Base-by-base conservation (phyloP, 2,888 invertebrate genomes). In the Teleogryllus oceanicus region DNA sequence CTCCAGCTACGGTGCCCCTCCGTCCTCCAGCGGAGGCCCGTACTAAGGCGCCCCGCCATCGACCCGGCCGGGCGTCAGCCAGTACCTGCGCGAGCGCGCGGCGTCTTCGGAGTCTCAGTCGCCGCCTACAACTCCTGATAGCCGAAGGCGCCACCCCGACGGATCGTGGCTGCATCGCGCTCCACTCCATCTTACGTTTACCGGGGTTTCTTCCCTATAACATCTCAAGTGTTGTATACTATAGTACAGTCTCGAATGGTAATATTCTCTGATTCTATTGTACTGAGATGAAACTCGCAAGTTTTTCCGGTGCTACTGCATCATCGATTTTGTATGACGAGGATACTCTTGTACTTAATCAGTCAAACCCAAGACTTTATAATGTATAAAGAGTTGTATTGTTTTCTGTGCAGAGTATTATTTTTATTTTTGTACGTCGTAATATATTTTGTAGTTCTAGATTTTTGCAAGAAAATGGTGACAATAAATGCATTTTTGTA, bases 401-500 rank as follows among this genome's bases (percentile, higher is more conserved):
- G 74, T 20, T n/a, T 18, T 74, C 18, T 75, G 21, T 75, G 75
- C 21, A 75, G 13, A 21, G 20, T 75, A 74, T 20, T 74, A n/a
- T 20, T 75, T 75, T 75, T 20, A 21, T 76, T 75, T 82, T 80
- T 78, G 18, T 75, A 78, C 21, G 74, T 49, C 78, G 74, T 74
- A 75, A 78, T 79, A 79, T 78, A 62, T 78, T 78, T 75, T 80
- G 49, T 80, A 78, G 49, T 62, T 79, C 78, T 74, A 77, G 77
- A 76, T 77, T 78, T 80, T 80, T 80, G 78, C 80, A 80, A 80
- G 80, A 80, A 79, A 80, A 80, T 79, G 78, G 80, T 80, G 80
- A 78, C 80, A 80, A 79, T 80, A 80, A 80, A 80, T 80, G 79
- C 79, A 80, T 79, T 80, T 78, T 77, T 77, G 50, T 79, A 78